Conservation (phyloP, 1,140 invertebrate species). For the Pseudomyrmex cubaensis region DNA sequence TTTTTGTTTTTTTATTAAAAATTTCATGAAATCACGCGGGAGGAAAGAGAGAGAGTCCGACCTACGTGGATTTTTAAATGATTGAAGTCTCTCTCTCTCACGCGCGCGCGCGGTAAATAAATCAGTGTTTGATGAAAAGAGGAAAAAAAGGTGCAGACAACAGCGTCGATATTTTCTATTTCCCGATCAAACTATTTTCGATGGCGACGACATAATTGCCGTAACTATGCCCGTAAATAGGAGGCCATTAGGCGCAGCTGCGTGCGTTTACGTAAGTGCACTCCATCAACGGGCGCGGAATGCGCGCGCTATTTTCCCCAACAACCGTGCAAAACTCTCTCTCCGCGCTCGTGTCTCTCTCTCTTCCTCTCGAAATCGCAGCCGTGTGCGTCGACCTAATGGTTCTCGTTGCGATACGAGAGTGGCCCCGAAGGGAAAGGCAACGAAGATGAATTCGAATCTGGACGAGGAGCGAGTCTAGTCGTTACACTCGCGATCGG, state of each 20-base stretch:
- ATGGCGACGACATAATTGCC: constrained; percentile 48
- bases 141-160: neutral
- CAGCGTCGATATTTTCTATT: neutral
- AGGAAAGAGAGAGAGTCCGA: too few species aligned
- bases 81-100: too few species aligned
- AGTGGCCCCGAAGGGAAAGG: constrained; percentile 6
- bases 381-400: constrained; percentile 46
- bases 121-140: too few species aligned
- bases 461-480: constrained; percentile 26
- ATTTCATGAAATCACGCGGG: too few species aligned
- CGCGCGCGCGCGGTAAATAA: too few species aligned
- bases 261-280: constrained; percentile 59
- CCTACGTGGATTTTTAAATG: too few species aligned
- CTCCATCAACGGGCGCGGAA: constrained; percentile 48
- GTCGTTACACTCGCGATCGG: constrained; percentile 19
- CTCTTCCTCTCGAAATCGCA: constrained; percentile 33
- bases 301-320: constrained; percentile 46
- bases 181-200: constrained; percentile 5
- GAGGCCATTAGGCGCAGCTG: constrained; percentile 48
- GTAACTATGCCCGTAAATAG: constrained; percentile 44
- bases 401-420: constrained; percentile 45
- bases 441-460: constrained; percentile 56
- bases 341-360: neutral
- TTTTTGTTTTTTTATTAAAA: too few species aligned
- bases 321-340: constrained; percentile 46